Evolutionary conservation across 2,888 invertebrate genomes (phyloP).

Genomic region (Mythimna loreyi): DNA sequence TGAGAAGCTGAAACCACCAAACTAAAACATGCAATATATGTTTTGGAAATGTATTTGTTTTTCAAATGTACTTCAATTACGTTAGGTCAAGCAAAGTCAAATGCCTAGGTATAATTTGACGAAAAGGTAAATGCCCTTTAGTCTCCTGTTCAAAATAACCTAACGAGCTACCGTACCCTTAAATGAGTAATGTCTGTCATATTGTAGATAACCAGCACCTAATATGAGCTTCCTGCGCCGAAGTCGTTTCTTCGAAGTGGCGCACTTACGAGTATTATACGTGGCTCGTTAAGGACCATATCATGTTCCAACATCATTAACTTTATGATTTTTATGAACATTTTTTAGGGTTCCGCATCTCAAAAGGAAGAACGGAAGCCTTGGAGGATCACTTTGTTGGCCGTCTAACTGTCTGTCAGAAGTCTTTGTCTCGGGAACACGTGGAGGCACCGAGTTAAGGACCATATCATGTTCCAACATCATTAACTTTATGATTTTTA

Average conservation of each 20-base stretch:
- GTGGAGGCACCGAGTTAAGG: no score
- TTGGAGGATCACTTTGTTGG: no score
- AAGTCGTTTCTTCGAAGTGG: conserved; percentile 64
- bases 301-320: conserved; percentile 68
- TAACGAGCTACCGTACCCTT: conserved; percentile 5
- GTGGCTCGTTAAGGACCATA: conserved; percentile 62
- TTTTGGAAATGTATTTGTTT: neutral
- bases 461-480: conserved; percentile 66
- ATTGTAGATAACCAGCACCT: conserved; percentile 47
- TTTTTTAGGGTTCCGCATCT: no score
- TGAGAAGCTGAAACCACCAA: neutral
- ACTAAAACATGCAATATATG: neutral
- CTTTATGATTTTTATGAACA: conserved; percentile 58
- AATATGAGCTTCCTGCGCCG: conserved; percentile 58
- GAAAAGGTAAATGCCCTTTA: neutral
- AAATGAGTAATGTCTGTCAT: conserved; percentile 29
- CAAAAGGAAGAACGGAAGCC: no score
- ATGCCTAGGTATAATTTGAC: neutral
- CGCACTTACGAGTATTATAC: conserved; percentile 55
- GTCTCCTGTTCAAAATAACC: conserved; percentile 4
- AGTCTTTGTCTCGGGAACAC: no score
- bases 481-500: conserved; percentile 66
- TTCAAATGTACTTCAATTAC: conserved; percentile 1
- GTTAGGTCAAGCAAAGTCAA: neutral
- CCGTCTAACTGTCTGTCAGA: no score